A percentile compares a stretch with the other conserved stretches of the same genome.
Evolutionary conservation across 2,797 vertebrate species (phyloP).

Genomic region (Champsocephalus esox): DNA sequence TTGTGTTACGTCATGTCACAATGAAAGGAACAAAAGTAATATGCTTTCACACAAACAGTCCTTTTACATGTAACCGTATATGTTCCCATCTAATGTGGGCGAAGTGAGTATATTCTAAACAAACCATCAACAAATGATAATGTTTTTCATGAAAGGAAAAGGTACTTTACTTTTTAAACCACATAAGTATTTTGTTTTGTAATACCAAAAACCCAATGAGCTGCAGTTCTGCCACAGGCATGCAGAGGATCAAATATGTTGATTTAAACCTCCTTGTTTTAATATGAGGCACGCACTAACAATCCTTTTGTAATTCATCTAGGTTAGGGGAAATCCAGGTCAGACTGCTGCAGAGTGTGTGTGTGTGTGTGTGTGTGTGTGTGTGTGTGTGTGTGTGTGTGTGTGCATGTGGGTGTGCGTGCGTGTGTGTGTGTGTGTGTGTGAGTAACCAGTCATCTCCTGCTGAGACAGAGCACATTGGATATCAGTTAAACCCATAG

Average conservation of each 20-base stretch:
- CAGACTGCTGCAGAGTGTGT: conserved; percentile 45
- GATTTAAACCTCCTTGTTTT: conserved; percentile 53
- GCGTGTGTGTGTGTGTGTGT: conserved; percentile 33
- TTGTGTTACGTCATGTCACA: conserved; percentile 32
- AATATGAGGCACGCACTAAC: conserved; percentile 73
- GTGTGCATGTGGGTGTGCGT: not conserved
- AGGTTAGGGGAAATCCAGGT: conserved; percentile 74
- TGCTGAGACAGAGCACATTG: conserved; percentile 75
- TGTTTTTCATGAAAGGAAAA: not conserved
- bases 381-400: conserved; percentile 32
- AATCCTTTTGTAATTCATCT: conserved; percentile 75
- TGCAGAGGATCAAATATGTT: conserved; percentile 48
- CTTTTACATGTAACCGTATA: conserved; percentile 2
- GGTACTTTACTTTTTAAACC: conserved; percentile 19
- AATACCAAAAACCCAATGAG: conserved; percentile 47
- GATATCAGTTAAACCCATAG: conserved; percentile 72
- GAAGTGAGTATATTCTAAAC: not conserved
- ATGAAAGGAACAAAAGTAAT: not conserved
- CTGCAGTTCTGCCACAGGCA: conserved; percentile 50
- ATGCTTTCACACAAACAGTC: conserved; percentile 1
- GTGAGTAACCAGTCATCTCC: conserved; percentile 67
- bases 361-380: conserved; percentile 32
- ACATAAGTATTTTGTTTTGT: conserved; percentile 41
- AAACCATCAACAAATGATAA: not conserved
- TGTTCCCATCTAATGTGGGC: not conserved